Evolutionary conservation across 2,888 invertebrate species (phyloP).

Genomic region (Actias luna): DNA sequence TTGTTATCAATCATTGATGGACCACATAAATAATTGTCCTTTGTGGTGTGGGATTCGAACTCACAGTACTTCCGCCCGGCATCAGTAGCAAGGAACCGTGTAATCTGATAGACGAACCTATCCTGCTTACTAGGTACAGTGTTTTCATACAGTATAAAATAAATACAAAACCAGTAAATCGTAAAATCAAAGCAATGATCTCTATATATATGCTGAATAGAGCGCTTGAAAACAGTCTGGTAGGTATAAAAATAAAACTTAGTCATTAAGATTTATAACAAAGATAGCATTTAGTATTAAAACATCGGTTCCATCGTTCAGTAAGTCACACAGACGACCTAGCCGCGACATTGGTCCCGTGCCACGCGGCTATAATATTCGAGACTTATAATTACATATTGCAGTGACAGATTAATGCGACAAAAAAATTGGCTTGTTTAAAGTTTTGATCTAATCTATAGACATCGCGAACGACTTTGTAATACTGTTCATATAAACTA

Average conservation of each 20-base stretch:
- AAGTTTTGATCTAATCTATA: slow-evolving; percentile 29
- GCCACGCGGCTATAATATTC: slow-evolving; percentile 7
- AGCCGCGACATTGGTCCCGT: slow-evolving; percentile 52
- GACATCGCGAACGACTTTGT: slow-evolving; percentile 22
- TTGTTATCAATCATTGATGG: too few relatives aligned
- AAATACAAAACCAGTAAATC: not conserved
- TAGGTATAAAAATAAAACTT: slow-evolving; percentile 3
- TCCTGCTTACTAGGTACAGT: too few relatives aligned
- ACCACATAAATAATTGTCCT: too few relatives aligned
- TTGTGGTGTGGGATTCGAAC: too few relatives aligned
- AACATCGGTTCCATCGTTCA: slow-evolving; percentile 5
- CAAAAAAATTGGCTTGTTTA: slow-evolving; percentile 45
- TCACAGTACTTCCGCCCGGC: too few relatives aligned
- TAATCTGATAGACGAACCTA: too few relatives aligned
- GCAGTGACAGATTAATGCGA: slow-evolving; percentile 63
- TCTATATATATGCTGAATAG: not conserved
- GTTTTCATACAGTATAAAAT: not conserved
- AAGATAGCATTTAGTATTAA: slow-evolving; percentile 1
- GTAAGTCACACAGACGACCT: slow-evolving; percentile 43
- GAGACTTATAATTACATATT: slow-evolving; percentile 60
- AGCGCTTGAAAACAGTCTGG: not conserved
- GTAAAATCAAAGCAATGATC: not conserved
- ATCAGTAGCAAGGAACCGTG: too few relatives aligned
- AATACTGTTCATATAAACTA: slow-evolving; percentile 17
- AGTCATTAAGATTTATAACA: slow-evolving; percentile 11